A percentile compares a stretch with the other conserved stretches of the same genome.
phyloP scores from a whole-genome alignment of 2,888 invertebrate species.

The Schizaphis graminum region DNA sequence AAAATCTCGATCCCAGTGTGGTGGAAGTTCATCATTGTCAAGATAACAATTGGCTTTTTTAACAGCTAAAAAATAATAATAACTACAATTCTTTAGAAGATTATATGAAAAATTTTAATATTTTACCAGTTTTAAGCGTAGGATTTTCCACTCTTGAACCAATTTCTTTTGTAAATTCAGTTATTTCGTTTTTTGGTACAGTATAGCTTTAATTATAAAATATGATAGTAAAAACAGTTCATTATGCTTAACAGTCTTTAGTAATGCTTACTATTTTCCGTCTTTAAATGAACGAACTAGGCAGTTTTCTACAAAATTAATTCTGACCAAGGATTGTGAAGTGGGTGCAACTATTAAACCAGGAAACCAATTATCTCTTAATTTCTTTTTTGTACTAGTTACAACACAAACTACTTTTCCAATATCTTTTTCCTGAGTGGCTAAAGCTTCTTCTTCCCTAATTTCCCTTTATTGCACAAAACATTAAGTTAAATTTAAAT shows the following conservation, averaged over 20 bases:
- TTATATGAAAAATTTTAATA: constrained; percentile 65
- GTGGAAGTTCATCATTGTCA: constrained; percentile 89
- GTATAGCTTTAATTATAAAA: constrained; percentile 77
- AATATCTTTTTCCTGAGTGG: constrained; percentile 78
- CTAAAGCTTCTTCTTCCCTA: neutral
- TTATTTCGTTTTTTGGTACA: constrained; percentile 92
- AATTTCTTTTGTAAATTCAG: constrained; percentile 86
- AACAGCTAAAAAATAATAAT: constrained; percentile 76
- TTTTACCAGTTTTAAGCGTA: constrained; percentile 72
- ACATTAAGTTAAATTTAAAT: neutral
- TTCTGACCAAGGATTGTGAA: constrained; percentile 84
- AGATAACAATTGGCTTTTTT: constrained; percentile 90
- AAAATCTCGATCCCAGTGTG: constrained; percentile 93
- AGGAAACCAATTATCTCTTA: constrained; percentile 89
- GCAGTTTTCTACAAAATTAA: constrained; percentile 91
- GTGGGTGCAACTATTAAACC: constrained; percentile 94
- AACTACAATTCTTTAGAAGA: neutral
- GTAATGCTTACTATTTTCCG: constrained; percentile 84
- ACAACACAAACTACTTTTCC: constrained; percentile 86
- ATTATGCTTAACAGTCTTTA: neutral
- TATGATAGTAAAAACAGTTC: constrained; percentile 24
- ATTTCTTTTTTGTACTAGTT: constrained; percentile 82
- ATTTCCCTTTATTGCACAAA: neutral
- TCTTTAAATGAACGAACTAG: constrained; percentile 95
- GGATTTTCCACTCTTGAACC: constrained; percentile 85